phyloP scores from a whole-genome alignment of 2,113 vertebrate genomes.

The Brachyhypopomus occidentalis region DNA sequence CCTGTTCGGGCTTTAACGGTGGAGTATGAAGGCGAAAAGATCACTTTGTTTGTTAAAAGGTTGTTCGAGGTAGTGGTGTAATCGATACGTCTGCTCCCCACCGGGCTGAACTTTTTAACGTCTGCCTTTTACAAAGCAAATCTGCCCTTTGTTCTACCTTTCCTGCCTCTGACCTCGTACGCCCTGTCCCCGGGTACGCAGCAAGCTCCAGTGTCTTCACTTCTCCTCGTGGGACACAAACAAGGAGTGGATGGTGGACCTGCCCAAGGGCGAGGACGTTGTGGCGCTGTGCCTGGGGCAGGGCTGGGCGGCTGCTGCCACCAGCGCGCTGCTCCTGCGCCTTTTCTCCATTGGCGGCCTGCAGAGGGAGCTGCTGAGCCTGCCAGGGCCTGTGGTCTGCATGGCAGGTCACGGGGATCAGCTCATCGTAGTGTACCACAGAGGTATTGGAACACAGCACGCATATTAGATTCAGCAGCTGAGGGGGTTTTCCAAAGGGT shows the following conservation, averaged over 20 bases:
- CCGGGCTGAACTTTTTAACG: background rate
- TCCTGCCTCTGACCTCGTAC: background rate
- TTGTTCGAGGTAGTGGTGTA: background rate
- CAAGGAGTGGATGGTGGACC: conserved; percentile 96
- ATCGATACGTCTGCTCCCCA: background rate
- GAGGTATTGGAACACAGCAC: conserved; percentile 73
- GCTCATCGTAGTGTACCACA: conserved; percentile 85
- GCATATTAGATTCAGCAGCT: no score
- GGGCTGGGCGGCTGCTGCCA: conserved; percentile 91
- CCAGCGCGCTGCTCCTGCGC: conserved; percentile 78
- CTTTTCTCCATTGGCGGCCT: conserved; percentile 88
- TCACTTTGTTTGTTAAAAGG: background rate
- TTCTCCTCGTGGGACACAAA: conserved; percentile 94
- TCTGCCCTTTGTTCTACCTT: background rate
- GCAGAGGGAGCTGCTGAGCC: conserved; percentile 88
- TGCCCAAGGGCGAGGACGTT: conserved; percentile 84
- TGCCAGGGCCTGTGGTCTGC: conserved; percentile 88
- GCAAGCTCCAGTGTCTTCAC: conserved; percentile 95
- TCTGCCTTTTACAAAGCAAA: background rate
- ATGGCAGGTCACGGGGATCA: conserved; percentile 91
- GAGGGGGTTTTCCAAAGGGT: no score
- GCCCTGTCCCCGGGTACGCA: conserved; percentile 52
- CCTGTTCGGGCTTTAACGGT: no score
- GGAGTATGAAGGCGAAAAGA: no score
- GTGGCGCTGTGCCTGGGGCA: conserved; percentile 86